Evolutionary conservation across 2,797 vertebrate species (phyloP).

Genomic region (Sebastes hubbsi): DNA sequence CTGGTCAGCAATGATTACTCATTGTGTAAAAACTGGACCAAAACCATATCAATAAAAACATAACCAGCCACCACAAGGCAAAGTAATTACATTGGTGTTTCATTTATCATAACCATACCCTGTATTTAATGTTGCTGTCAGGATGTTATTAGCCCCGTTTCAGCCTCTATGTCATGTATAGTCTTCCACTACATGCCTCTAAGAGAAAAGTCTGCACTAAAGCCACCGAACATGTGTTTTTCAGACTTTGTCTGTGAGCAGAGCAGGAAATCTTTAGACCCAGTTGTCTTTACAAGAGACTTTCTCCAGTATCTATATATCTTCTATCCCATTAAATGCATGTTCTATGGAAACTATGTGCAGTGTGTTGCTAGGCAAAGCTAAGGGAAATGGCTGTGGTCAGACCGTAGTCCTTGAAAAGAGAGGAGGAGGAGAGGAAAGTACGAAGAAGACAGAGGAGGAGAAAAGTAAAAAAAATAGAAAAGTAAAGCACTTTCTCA

Average conservation of each 20-base stretch:
- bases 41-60: constrained; percentile 42
- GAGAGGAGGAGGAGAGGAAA: constrained; percentile 53
- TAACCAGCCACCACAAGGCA: constrained; percentile 27
- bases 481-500: constrained; percentile 43
- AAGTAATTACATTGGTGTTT: constrained; percentile 32
- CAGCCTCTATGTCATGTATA: constrained; percentile 7
- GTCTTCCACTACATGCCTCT: constrained; percentile 3
- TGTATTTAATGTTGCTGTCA: constrained; percentile 30
- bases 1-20: constrained; percentile 18
- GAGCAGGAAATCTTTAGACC: constrained; percentile 51
- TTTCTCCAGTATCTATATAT: constrained; percentile 75
- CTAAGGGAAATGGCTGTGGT: constrained; percentile 80
- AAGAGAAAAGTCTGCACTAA: constrained; percentile 26
- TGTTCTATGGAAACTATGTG: constrained; percentile 82
- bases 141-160: constrained; percentile 4
- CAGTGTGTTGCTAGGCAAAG: constrained; percentile 74
- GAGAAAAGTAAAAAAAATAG: constrained; percentile 24
- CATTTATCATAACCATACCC: constrained; percentile 35
- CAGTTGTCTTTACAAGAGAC: constrained; percentile 64
- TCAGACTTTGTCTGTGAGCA: constrained; percentile 41
- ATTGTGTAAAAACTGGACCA: constrained; percentile 7
- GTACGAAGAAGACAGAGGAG: constrained; percentile 34
- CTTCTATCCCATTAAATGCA: constrained; percentile 70
- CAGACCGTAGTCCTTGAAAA: constrained; percentile 76
- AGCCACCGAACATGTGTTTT: constrained; percentile 59